Evolutionary conservation across 2,888 invertebrate species (phyloP).

Genomic region (Nemoura dubitans): DNA sequence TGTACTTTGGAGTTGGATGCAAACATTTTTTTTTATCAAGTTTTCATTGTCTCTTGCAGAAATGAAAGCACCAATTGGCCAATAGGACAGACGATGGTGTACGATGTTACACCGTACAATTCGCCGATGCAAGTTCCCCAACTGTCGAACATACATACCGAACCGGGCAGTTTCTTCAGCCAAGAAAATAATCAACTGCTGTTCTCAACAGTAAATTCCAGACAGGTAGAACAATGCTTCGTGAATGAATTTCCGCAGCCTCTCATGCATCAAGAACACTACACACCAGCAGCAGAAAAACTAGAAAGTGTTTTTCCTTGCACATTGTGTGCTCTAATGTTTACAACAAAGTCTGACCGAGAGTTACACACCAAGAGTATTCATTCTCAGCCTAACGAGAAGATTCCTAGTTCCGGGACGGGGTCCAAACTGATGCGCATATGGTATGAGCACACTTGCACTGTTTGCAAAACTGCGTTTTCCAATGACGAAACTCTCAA

Average conservation of each 20-base stretch:
- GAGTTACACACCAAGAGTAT: neutral
- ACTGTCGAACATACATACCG: neutral
- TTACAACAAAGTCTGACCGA: neutral
- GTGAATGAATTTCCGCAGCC: neutral
- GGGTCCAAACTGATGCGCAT: neutral
- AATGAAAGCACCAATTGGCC: neutral
- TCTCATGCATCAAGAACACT: neutral
- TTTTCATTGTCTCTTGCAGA: neutral
- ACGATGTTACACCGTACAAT: neutral
- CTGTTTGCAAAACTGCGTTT: slow-evolving; percentile 1
- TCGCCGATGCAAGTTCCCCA: neutral
- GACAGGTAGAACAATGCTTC: neutral
- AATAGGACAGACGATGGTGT: neutral
- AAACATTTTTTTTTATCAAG: neutral
- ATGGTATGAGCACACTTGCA: neutral
- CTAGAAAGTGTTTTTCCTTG: neutral
- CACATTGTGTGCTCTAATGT: neutral
- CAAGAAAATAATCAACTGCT: neutral
- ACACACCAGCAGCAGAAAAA: neutral
- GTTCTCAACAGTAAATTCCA: neutral
- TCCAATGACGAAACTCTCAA: slow-evolving; percentile 48
- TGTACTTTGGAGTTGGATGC: neutral
- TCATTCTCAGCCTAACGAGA: neutral
- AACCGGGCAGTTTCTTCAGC: neutral
- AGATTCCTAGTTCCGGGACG: neutral